Base-by-base conservation (phyloP, 2,113 vertebrate species). In the Seriola quinqueradiata region DNA sequence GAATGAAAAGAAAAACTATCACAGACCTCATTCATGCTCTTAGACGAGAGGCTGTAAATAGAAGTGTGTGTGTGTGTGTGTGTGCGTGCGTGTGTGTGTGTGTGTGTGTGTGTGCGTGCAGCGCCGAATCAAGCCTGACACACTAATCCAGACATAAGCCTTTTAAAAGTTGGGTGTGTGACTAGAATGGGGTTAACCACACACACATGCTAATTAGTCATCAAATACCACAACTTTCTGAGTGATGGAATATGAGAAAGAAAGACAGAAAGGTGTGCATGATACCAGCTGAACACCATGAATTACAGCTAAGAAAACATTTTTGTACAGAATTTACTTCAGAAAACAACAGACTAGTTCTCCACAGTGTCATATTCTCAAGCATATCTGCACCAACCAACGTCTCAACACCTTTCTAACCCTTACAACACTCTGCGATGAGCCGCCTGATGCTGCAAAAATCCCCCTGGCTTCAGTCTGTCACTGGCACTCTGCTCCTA, bases 1-100 rank as follows among this genome's bases (percentile, higher is more conserved):
- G 78, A 87, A 91, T 87, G 82, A 87, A 88, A 82, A 77, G 34
- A 69, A 82, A 87, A 87, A 79, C 74, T 50, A 82, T 80, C 77
- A 63, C 54, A 75, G 44, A 57, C 38, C 34, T 90, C 74, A 86
- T 89, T 92, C 85, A 87, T 76, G 50, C 64, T 77, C 32, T 48
- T 16, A 75, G 36, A 28, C 21, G 63, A 75, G 32, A 75, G 28
- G 46, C 34, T 54, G 73, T 57, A 67, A 81, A 80, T 40, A 70
- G 13, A 38, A 21, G 81, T 79, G 75, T 70, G 71, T 64, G 65
- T 36, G 63, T 46, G 70, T 52, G 38, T 50, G 63, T 54, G 70
- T 58, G 38, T 50, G 83, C 77, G 75, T 70, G 71, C 60, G 65
- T 36, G 63, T 54, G 64, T 50, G 25, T 28, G 25, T 28, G 25